Evolutionary conservation across 2,113 vertebrate genomes (phyloP), one percentile per base, ranked within the genome.

Genomic region (Tetrax tetrax): DNA sequence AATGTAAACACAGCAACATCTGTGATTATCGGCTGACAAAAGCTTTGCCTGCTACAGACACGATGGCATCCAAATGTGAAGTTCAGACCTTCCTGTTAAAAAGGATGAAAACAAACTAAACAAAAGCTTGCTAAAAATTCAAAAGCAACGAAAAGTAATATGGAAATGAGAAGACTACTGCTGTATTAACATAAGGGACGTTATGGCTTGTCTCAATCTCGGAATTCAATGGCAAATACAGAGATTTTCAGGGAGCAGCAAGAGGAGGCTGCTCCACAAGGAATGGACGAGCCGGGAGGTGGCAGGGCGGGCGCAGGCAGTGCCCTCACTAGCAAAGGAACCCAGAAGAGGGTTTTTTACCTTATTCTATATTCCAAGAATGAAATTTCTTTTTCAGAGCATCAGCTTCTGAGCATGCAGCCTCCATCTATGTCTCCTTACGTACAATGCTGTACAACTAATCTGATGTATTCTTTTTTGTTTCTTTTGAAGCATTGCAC

Each of bases 1-100:
- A 71, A 12, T 75, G n/a, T 12, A 41, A 41, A 41, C 41, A 41
- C 41, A 41, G 41, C 41, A 41, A 41, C 12, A 12, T 41, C 41
- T 41, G 41, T 41, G 41, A 86, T 91, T 95, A 92, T 91, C 61
- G 21, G 57, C 66, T 83, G 64, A 68, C 60, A 89, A 88, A 93
- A 94, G 83, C 80, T 83, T 78, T 87, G 51, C 43, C 68, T 71
- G 48, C 43, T 48, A 12, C 17, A 48, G 83, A 35, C 57, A 57
- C 60, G 89, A 74, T 31, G 82, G 43, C 27, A 37, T 51, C 80
- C 74, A 53, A 59, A 22, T 25, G 14, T 0, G 1, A 65, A 79
- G 61, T 87, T 95, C 56, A 87, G 68, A 37, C 43, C 27, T 89
- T 75, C 21, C 48, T 35, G 5, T 60, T 71, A 70, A 68, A 93